Base-by-base conservation (phyloP, 2,888 invertebrate species). In the Synanthedon andrenaeformis region DNA sequence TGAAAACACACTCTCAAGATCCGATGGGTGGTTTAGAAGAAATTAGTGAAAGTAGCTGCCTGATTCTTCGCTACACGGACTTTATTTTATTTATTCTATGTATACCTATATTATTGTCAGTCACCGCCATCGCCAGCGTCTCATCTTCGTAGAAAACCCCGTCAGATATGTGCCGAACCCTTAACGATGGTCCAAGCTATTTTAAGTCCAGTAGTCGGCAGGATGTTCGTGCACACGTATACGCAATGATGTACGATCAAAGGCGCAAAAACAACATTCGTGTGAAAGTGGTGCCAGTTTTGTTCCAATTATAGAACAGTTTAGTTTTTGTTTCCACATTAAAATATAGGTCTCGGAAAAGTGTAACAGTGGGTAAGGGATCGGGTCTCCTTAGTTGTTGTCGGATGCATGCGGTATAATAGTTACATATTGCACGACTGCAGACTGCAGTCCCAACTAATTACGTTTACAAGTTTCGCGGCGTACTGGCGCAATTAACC, bases 401-500 rank as follows among this genome's bases (percentile, higher is more conserved):
- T 45, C 45, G 14, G 45, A 45, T 45, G 13, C 4, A 45, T 45
- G 45, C 12, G 45, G 45, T 14, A 12, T 45, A 45, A 45, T 45
- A 12, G 45, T 45, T 45, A 45, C 45, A 45, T 45, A 45, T 45
- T 45, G 45, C 45, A 14, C 45, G 45, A 45, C 13, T 45, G 45
- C 45, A 8, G 45, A 45, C 13, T 45, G 45, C 45, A 14, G 45
- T 45, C 45, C 13, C 45, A 45, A 45, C 59, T 63, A 68, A 70
- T 69, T 69, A 63, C 55, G 58, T 57, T 53, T 54, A 58, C 55
- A 59, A 59, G 60, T 65, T 65, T 59, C 59, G 60, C 62, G 61
- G 67, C 62, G 60, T 69, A 69, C 64, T 65, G 62, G 58, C 57
- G 62, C 60, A 63, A 69, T 69, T 67, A 67, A 65, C 64, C 63